These are phyloP conservation scores for Trachythela sp. DNA, from an alignment of 64 coral and sea anemone genomes.

Conservation along the genomic window DNA sequence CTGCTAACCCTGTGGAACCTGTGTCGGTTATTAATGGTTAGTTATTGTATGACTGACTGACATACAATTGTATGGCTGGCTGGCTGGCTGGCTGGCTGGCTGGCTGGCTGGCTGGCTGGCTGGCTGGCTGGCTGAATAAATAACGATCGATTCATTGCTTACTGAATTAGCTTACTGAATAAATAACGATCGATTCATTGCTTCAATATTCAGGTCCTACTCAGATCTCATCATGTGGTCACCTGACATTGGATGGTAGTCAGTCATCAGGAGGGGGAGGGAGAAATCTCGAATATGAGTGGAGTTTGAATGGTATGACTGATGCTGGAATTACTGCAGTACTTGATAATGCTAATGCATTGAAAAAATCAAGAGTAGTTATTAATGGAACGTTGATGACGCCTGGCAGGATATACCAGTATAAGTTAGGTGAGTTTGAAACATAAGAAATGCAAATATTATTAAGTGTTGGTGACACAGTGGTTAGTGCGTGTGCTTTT, in stretches of 20 bases:
- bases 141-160: neutral
- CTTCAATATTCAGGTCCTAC: slow-evolving; percentile 37
- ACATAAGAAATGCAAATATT: no score
- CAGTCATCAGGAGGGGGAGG: slow-evolving; percentile 66
- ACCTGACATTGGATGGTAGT: slow-evolving; percentile 53
- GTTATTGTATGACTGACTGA: neutral
- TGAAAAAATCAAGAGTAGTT: neutral
- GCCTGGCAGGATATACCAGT: slow-evolving; percentile 32
- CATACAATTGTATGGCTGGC: no score
- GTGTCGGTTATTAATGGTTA: slow-evolving; percentile 53
- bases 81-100: neutral
- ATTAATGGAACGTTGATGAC: slow-evolving; percentile 26
- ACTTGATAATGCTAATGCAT: neutral
- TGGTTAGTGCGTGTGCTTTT: no score
- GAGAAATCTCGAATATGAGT: slow-evolving; percentile 39
- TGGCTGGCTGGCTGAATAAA: neutral
- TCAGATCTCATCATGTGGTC: slow-evolving; percentile 47
- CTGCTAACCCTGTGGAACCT: slow-evolving; percentile 29
- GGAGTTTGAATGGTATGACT: slow-evolving; percentile 2
- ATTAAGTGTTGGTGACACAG: no score
- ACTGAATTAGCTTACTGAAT: neutral
- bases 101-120: neutral
- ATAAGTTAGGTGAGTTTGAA: slow-evolving; percentile 34
- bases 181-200: neutral
- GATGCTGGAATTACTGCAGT: neutral